Percentiles rank a stretch among this genome's conserved stretches.
phyloP scores from a whole-genome alignment of 2,888 invertebrate genomes.

The Apamea epomidion region DNA sequence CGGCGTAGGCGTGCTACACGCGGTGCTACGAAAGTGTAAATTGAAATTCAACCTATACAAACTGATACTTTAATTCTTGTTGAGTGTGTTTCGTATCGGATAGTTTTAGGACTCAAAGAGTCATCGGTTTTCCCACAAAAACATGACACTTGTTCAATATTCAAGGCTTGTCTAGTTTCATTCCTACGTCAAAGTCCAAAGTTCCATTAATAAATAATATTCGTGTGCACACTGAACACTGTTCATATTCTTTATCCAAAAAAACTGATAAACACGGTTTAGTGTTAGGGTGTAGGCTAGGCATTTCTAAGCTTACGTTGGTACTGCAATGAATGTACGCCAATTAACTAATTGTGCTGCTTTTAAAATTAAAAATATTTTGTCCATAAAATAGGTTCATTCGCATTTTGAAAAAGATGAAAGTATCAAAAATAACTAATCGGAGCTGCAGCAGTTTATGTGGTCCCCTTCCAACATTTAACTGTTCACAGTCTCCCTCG shows the following conservation, averaged over 20 bases:
- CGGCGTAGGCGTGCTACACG: slow-evolving; percentile 28
- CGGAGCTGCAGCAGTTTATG: neutral
- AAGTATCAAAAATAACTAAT: slow-evolving; percentile 7
- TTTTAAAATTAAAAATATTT: neutral
- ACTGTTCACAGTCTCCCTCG: neutral
- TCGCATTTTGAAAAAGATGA: neutral
- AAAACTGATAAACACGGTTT: neutral
- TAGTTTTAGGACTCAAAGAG: neutral
- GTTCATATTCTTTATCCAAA: neutral
- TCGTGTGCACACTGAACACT: neutral
- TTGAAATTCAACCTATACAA: neutral
- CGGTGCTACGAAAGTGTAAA: slow-evolving; percentile 13
- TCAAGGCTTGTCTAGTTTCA: neutral
- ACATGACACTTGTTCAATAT: neutral
- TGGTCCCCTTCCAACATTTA: slow-evolving; percentile 15
- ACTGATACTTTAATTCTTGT: neutral
- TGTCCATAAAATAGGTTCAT: neutral
- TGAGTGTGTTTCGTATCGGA: neutral
- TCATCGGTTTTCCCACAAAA: neutral
- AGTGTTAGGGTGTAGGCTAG: neutral
- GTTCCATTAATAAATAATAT: neutral
- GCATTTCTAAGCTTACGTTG: neutral
- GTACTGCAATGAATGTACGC: neutral
- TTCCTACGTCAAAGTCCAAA: neutral
- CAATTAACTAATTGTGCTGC: neutral